Evolutionary conservation across 1,140 invertebrate genomes (phyloP).

Genomic region (Drosophila sturtevanti): DNA sequence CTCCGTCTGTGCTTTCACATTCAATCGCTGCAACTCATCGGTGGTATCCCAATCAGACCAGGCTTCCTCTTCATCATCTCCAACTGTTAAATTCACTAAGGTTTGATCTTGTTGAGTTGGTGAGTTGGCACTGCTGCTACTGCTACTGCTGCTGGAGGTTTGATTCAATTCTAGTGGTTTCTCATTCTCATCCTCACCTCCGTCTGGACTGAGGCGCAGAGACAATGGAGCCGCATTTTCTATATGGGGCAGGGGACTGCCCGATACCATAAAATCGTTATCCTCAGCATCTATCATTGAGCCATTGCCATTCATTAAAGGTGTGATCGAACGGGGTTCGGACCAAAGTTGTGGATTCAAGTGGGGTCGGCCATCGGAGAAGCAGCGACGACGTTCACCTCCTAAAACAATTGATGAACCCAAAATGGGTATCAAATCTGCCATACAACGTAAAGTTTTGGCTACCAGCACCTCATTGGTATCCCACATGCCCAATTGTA

Average conservation of each 20-base stretch:
- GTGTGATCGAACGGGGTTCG: slow-evolving; percentile 80
- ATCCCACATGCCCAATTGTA: slow-evolving; percentile 92
- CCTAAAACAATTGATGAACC: slow-evolving; percentile 91
- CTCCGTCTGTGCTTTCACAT: slow-evolving; percentile 9
- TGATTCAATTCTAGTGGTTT: slow-evolving; percentile 15
- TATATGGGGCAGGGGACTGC: slow-evolving; percentile 63
- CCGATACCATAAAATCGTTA: slow-evolving; percentile 70
- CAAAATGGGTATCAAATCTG: slow-evolving; percentile 91
- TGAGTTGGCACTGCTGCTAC: slow-evolving; percentile 10
- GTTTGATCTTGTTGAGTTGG: slow-evolving; percentile 35
- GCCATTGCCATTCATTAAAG: slow-evolving; percentile 60
- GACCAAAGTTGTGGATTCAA: slow-evolving; percentile 60
- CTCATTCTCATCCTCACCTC: slow-evolving; percentile 88
- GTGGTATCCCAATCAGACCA: slow-evolving; percentile 90
- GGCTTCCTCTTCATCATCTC: slow-evolving; percentile 82
- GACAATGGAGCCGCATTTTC: slow-evolving; percentile 83
- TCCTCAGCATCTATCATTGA: slow-evolving; percentile 52
- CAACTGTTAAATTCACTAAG: slow-evolving; percentile 39
- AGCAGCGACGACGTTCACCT: slow-evolving; percentile 89
- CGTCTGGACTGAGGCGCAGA: slow-evolving; percentile 90
- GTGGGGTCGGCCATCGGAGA: slow-evolving; percentile 90
- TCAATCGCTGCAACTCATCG: slow-evolving; percentile 83
- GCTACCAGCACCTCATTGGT: slow-evolving; percentile 91
- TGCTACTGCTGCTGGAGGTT: neutral
- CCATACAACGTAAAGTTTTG: slow-evolving; percentile 89